Conservation (phyloP, 1,140 invertebrate species). For the Cecropterus lyciades region DNA sequence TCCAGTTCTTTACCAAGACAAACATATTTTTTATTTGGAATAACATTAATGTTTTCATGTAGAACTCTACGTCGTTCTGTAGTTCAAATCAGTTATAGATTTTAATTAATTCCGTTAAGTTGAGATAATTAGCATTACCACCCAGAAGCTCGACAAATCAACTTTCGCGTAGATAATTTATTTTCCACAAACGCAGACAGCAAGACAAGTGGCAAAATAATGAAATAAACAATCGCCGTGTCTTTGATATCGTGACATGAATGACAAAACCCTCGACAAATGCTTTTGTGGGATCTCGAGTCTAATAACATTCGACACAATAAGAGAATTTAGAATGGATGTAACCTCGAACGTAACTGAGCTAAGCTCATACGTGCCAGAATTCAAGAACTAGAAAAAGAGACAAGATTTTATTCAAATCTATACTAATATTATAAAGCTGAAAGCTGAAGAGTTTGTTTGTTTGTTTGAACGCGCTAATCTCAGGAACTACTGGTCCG, state of each 20-base stretch:
- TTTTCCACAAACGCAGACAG: slow-evolving; percentile 33
- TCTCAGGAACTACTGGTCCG: too few species aligned
- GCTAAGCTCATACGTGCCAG: background rate
- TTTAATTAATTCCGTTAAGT: too few species aligned
- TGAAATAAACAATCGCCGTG: slow-evolving; percentile 41
- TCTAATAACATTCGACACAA: slow-evolving; percentile 34
- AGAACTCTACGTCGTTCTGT: too few species aligned
- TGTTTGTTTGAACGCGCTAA: too few species aligned
- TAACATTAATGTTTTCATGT: too few species aligned
- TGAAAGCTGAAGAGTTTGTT: too few species aligned
- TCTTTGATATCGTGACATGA: slow-evolving; percentile 45
- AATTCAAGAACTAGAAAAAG: slow-evolving; percentile 6
- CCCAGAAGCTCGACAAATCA: slow-evolving; percentile 41
- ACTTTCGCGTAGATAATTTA: slow-evolving; percentile 39
- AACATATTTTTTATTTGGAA: too few species aligned
- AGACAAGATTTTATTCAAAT: too few species aligned
- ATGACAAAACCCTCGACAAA: slow-evolving; percentile 40
- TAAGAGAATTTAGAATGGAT: slow-evolving; percentile 29
- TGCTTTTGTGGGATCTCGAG: slow-evolving; percentile 18
- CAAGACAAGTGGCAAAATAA: slow-evolving; percentile 44
- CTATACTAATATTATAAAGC: too few species aligned
- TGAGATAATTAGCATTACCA: slow-evolving; percentile 31
- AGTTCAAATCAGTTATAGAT: too few species aligned
- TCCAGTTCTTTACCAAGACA: too few species aligned
- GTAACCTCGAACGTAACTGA: slow-evolving; percentile 25